Conservation (phyloP, 1,140 invertebrate species). For the Bombus confusus region DNA sequence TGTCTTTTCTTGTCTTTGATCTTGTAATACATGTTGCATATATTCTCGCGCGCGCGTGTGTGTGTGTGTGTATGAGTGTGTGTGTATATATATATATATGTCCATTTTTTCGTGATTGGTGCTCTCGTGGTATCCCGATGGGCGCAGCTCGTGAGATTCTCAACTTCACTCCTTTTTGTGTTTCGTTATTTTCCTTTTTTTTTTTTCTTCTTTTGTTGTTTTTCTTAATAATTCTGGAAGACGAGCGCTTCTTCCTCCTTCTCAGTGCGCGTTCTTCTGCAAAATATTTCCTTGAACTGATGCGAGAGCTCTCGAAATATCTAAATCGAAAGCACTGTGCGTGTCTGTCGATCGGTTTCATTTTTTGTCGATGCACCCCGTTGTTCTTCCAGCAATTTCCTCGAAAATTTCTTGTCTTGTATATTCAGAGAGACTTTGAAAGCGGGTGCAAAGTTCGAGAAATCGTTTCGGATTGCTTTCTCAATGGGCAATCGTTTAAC, state of each 20-base stretch:
- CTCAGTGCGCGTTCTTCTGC: not conserved
- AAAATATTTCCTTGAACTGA: not conserved
- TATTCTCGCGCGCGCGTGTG: too few relatives aligned
- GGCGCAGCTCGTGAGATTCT: slow-evolving; percentile 47
- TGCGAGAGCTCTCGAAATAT: too few relatives aligned
- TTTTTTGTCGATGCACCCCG: not conserved
- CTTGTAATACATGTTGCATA: too few relatives aligned
- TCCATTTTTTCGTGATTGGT: not conserved
- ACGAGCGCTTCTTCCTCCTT: slow-evolving; percentile 39
- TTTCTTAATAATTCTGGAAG: slow-evolving; percentile 49
- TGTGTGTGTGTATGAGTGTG: too few relatives aligned
- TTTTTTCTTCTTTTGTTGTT: too few relatives aligned
- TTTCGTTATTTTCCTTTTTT: not conserved
- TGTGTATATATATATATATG: not conserved
- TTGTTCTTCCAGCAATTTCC: not conserved
- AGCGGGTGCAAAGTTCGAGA: not conserved
- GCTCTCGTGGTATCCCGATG: not conserved
- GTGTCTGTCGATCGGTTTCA: not conserved
- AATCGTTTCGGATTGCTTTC: not conserved
- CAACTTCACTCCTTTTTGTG: not conserved
- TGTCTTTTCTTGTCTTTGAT: not conserved
- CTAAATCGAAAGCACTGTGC: slow-evolving; percentile 16
- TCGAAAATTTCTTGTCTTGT: not conserved
- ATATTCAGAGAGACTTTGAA: not conserved
- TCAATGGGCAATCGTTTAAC: not conserved